Conservation (phyloP, 2,888 invertebrate species). For the Taenaris catops region DNA sequence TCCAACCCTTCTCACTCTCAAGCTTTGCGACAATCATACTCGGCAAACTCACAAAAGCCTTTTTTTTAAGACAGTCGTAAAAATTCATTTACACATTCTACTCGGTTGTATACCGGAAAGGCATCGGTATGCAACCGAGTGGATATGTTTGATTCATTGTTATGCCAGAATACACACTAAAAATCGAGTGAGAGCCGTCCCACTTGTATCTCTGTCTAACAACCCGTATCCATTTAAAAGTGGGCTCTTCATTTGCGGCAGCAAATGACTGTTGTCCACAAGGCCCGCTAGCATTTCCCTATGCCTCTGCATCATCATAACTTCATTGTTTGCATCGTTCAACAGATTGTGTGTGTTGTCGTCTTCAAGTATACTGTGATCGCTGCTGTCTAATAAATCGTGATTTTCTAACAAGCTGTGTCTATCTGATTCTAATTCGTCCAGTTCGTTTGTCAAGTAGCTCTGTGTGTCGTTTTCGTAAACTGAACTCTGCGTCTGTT, state of each 20-base stretch:
- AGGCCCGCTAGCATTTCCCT: conserved; percentile 62
- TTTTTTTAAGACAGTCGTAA: no score
- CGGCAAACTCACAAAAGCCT: no score
- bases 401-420: conserved; percentile 71
- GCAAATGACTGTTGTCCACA: conserved; percentile 54
- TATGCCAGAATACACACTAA: no score
- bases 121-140: no score
- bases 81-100: no score
- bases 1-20: no score
- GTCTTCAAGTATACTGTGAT: conserved; percentile 65
- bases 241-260: conserved; percentile 54
- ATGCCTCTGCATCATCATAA: conserved; percentile 61
- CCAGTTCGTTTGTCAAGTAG: conserved; percentile 61
- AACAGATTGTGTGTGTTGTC: conserved; percentile 62
- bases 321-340: conserved; percentile 54
- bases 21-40: no score
- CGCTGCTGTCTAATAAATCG: conserved; percentile 64
- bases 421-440: conserved; percentile 71
- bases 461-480: conserved; percentile 57
- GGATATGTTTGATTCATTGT: no score
- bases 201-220: conserved; percentile 54
- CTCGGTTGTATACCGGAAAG: no score
- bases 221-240: conserved; percentile 61
- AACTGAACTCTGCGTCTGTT: conserved; percentile 37
- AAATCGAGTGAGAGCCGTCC: no score